Evolutionary conservation across 1,140 invertebrate species (phyloP).

Genomic region (Caenorhabditis remanei): DNA sequence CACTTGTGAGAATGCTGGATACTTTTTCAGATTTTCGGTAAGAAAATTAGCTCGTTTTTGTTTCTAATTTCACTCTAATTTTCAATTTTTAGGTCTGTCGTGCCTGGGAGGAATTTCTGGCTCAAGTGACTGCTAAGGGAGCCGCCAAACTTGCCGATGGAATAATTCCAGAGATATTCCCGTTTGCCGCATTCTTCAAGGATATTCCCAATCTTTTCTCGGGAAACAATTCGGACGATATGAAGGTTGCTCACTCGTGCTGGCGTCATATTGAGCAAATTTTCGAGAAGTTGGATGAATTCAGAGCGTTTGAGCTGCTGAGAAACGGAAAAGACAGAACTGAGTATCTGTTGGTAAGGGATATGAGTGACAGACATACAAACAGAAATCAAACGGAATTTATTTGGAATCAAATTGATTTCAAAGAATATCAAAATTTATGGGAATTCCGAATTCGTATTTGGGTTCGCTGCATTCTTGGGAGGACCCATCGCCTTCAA

Average conservation of each 20-base stretch:
- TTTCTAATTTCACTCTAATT: too few relatives aligned
- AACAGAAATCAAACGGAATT: too few relatives aligned
- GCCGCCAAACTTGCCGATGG: slow-evolving; percentile 52
- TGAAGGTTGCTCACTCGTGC: slow-evolving; percentile 92
- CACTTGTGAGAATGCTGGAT: slow-evolving; percentile 97
- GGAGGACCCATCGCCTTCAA: too few relatives aligned
- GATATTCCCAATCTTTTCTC: slow-evolving; percentile 93
- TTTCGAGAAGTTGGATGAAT: slow-evolving; percentile 96
- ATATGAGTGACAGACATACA: neutral
- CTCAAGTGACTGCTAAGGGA: slow-evolving; percentile 79
- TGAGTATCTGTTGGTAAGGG: slow-evolving; percentile 86
- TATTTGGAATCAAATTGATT: too few relatives aligned
- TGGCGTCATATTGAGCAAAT: slow-evolving; percentile 95
- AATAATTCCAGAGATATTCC: slow-evolving; percentile 84
- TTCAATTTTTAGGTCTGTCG: slow-evolving; percentile 76
- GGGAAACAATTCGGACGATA: slow-evolving; percentile 85
- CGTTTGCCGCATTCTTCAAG: slow-evolving; percentile 90
- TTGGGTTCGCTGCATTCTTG: too few relatives aligned
- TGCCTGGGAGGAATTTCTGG: slow-evolving; percentile 91
- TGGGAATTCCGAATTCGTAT: too few relatives aligned
- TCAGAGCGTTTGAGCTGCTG: slow-evolving; percentile 93
- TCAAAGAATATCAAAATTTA: too few relatives aligned
- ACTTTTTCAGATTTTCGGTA: slow-evolving; percentile 81
- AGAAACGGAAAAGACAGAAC: slow-evolving; percentile 93
- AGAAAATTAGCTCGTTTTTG: too few relatives aligned